Base-by-base conservation (phyloP, 2,797 vertebrate species). In the Pogoniulus pusillus region DNA sequence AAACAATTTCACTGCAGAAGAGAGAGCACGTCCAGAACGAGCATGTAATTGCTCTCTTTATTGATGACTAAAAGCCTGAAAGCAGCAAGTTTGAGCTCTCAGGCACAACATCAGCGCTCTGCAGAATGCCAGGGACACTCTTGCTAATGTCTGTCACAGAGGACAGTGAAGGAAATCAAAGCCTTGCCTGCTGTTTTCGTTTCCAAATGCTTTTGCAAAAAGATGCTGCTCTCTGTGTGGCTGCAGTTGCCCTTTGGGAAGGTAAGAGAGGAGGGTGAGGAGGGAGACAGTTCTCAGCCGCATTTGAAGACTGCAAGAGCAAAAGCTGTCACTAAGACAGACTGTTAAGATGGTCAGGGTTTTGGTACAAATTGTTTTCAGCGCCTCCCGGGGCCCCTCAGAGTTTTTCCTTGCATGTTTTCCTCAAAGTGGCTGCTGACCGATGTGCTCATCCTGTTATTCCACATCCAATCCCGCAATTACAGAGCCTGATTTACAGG, bases 1-100 rank as follows among this genome's bases (percentile, higher is more conserved):
- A 92, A 93, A 91, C 78, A 89, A 85, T 83, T 45, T 68, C 95
- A 45, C 80, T 87, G 92, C 90, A 94, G 85, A 94, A 87, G 77
- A 91, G 72, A 78, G 62, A 69, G 62, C 69, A 60, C 77, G 82
- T 78, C 82, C 81, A 95, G 81, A 85, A 85, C 54, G 65, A 68
- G 76, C 0, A 0, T 64, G 73, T 73, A 91, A 94, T 91, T 4
- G 0, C 59, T 69, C 81, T 94, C 90, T 91, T 95, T 77, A 91
- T 74, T 0, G 19, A 82, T 64, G 82, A 93, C 96, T 94, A 54
- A 94, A 82, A 90, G 71, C 72, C 74, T 68, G 37, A 89, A 93
- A 95, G 68, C 78, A 60, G 70, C 19, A 82, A 91, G 66, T 90
- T 82, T 45, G 73, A 66, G 54, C 53, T 82, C 63, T 49, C 29